Percentiles rank a stretch among this genome's conserved stretches.
These are phyloP conservation scores for Uropetala carovei DNA, from an alignment of 2,888 invertebrate genomes.

Conservation along the genomic window DNA sequence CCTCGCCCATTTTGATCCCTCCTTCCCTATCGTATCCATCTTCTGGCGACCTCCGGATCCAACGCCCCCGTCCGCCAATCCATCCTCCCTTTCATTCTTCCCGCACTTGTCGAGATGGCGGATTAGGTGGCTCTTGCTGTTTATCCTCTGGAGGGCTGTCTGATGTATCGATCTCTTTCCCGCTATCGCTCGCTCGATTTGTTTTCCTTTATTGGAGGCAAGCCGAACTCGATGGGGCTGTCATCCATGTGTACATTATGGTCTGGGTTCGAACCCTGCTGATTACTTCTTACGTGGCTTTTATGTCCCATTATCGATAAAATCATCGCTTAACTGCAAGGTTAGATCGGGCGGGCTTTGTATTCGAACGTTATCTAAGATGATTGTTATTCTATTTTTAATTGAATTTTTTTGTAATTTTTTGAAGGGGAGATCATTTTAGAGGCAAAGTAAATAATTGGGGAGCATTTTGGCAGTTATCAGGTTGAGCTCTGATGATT, in stretches of 20 bases:
- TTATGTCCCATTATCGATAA: background rate
- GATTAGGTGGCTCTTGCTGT: no score
- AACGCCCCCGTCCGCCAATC: no score
- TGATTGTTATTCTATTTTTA: no score
- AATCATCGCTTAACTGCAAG: background rate
- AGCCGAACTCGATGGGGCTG: background rate
- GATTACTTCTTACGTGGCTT: background rate
- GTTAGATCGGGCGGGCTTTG: background rate
- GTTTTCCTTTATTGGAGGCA: conserved; percentile 1
- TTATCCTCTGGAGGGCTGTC: background rate
- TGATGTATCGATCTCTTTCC: background rate
- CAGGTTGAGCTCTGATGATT: no score
- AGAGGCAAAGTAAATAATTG: no score
- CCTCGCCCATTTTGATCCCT: background rate
- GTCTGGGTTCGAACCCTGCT: background rate
- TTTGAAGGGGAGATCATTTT: background rate
- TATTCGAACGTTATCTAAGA: no score
- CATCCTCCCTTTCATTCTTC: no score
- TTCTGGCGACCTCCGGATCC: no score
- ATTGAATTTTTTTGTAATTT: background rate
- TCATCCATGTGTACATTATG: background rate
- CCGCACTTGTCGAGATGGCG: no score
- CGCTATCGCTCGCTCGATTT: conserved; percentile 3
- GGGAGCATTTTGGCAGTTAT: no score
- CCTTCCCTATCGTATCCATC: no score